A percentile compares a stretch with the other conserved stretches of the same genome.
Evolutionary conservation across 2,113 vertebrate species (phyloP).

Genomic region (Ameiurus melas): DNA sequence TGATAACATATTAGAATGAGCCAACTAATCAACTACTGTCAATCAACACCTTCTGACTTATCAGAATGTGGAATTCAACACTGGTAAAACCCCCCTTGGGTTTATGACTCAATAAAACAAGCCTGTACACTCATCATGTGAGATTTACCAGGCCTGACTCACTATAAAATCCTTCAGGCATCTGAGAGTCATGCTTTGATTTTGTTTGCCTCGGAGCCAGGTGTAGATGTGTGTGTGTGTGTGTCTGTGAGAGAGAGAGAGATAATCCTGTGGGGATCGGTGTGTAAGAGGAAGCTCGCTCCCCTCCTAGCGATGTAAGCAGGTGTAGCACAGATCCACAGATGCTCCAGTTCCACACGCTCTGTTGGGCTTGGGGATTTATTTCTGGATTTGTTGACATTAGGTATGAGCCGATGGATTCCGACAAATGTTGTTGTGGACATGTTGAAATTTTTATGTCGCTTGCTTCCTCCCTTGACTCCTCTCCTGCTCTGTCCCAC

Average conservation of each 20-base stretch:
- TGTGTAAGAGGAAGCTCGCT: not conserved
- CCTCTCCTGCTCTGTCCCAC: not conserved
- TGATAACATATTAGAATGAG: not conserved
- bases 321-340: slow-evolving; percentile 32
- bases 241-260: not conserved
- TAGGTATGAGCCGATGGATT: slow-evolving; percentile 4
- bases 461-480: not conserved
- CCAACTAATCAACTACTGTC: not conserved
- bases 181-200: not conserved
- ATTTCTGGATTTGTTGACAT: slow-evolving; percentile 28
- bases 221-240: slow-evolving; percentile 11
- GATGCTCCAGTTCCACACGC: not conserved
- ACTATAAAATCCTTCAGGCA: slow-evolving; percentile 17
- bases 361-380: not conserved
- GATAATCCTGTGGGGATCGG: not conserved
- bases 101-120: not conserved
- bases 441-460: not conserved
- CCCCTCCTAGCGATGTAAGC: slow-evolving; percentile 18
- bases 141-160: not conserved
- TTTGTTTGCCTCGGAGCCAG: not conserved
- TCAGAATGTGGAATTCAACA: not conserved
- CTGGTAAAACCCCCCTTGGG: not conserved
- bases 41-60: not conserved
- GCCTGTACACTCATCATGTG: not conserved
- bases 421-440: slow-evolving; percentile 11